Evolutionary conservation across 2,797 vertebrate species (phyloP).

Genomic region (Lutjanus campechanus): DNA sequence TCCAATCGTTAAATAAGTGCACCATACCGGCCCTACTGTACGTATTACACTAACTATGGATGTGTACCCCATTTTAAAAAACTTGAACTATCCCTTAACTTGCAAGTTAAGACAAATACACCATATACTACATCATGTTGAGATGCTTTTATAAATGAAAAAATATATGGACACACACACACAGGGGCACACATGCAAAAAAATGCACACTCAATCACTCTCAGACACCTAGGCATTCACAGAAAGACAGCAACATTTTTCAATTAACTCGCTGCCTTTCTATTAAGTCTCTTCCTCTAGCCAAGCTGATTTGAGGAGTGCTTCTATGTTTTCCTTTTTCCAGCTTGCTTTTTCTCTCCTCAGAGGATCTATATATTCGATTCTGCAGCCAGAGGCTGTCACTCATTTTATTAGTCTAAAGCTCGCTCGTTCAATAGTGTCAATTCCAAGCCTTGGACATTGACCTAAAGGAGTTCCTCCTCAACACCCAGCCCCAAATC

Average conservation of each 20-base stretch:
- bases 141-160: not conserved
- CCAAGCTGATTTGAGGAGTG: slow-evolving; percentile 67
- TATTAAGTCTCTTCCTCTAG: slow-evolving; percentile 61
- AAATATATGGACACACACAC: slow-evolving; percentile 5
- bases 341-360: slow-evolving; percentile 60
- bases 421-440: slow-evolving; percentile 82
- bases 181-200: slow-evolving; percentile 2
- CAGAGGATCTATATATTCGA: slow-evolving; percentile 85
- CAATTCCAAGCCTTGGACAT: slow-evolving; percentile 79
- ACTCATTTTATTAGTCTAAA: slow-evolving; percentile 86
- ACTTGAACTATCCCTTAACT: no score
- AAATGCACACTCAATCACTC: slow-evolving; percentile 7
- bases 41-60: no score
- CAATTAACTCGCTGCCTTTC: slow-evolving; percentile 71
- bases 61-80: no score
- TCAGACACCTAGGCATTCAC: slow-evolving; percentile 26
- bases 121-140: not conserved
- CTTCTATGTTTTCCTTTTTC: slow-evolving; percentile 66
- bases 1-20: no score
- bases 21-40: no score
- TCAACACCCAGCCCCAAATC: slow-evolving; percentile 65
- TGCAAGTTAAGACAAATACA: not conserved
- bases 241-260: slow-evolving; percentile 62
- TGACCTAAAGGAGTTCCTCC: slow-evolving; percentile 80
- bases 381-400: slow-evolving; percentile 82